Base-by-base conservation (phyloP, 1,140 invertebrate genomes). In the Pseudachorutes palmiensis region DNA sequence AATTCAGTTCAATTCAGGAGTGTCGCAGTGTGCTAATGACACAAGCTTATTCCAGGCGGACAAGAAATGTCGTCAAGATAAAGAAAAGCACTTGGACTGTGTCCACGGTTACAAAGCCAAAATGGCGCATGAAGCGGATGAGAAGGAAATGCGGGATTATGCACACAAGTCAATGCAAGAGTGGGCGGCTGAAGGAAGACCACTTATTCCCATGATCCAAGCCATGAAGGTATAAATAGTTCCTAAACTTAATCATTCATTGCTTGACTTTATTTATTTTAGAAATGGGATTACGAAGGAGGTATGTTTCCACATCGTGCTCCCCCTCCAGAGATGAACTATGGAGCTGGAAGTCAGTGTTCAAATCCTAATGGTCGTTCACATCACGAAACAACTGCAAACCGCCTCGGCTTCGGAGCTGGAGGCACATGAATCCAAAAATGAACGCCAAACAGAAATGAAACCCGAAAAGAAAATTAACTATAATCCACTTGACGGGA, bases 281-380 rank as follows among this genome's bases (percentile, higher is more conserved):
- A 72, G 70, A 69, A 69, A 69, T 72, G 70, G 70, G 70, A 72
- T 49, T 67, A 66, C 49, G 70, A 72, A 33, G 67, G 57, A 19
- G 64, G 60, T 41, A 67, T 72, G 67, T 61, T 62, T 49, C 68
- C 68, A 24, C 48, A 33, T n/a, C n/a, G n/a, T 64, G 60, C 59
- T 26, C 67, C 67, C 12, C 31, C 24, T 45, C 36, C 9, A 19
- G 9, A 9, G 19, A 45, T 45, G 36, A 19, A 9, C 9, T 19
- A 45, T 12, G 36, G 19, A 45, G 19, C 36, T 9, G 19, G 9
- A 9, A 45, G 19, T 45, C 36, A 45, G 36, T 9, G 19, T 9
- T 45, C 36, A 12, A 55, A 26, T 5, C 12, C 51, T 19, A 55
- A 22, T 16, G 51, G 5, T 16, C 51, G 5, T 12, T 24, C 24